Percentiles rank a stretch among this genome's conserved stretches.
These are phyloP conservation scores for Drosophila paramelanica DNA, from an alignment of 2,888 invertebrate genomes.

Conservation along the genomic window DNA sequence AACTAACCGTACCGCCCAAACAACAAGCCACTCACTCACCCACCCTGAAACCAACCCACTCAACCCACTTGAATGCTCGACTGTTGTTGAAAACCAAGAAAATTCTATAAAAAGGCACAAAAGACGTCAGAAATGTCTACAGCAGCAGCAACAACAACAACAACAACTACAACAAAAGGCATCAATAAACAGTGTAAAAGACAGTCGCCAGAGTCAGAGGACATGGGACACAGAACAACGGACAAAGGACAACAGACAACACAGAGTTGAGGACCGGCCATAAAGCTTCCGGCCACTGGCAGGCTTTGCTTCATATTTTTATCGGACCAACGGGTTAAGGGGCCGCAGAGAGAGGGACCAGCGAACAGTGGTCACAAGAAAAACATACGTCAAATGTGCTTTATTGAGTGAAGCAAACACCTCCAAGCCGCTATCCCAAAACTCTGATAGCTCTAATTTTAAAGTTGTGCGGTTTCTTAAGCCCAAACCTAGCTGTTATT, in stretches of 20 bases:
- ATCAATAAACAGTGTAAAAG: conserved; percentile 77
- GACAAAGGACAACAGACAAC: conserved; percentile 7
- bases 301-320: conserved; percentile 67
- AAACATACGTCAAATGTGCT: conserved; percentile 76
- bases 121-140: conserved; percentile 78
- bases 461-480: conserved; percentile 76
- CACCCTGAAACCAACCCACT: not conserved
- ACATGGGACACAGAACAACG: conserved; percentile 12
- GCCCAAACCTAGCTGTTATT: conserved; percentile 41
- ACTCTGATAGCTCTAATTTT: conserved; percentile 48
- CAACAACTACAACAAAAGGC: conserved; percentile 55
- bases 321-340: conserved; percentile 38
- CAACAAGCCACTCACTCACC: not conserved
- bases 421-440: not conserved
- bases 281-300: conserved; percentile 62
- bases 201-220: conserved; percentile 58
- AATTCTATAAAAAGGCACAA: conserved; percentile 75
- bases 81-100: conserved; percentile 62
- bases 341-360: conserved; percentile 1
- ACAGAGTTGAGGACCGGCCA: conserved; percentile 43
- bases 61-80: conserved; percentile 12
- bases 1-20: not conserved
- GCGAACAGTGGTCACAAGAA: conserved; percentile 8
- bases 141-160: conserved; percentile 45
- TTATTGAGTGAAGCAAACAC: conserved; percentile 75